Evolutionary conservation across 1,140 invertebrate species (phyloP).

Genomic region (Drosophila chauvacae): DNA sequence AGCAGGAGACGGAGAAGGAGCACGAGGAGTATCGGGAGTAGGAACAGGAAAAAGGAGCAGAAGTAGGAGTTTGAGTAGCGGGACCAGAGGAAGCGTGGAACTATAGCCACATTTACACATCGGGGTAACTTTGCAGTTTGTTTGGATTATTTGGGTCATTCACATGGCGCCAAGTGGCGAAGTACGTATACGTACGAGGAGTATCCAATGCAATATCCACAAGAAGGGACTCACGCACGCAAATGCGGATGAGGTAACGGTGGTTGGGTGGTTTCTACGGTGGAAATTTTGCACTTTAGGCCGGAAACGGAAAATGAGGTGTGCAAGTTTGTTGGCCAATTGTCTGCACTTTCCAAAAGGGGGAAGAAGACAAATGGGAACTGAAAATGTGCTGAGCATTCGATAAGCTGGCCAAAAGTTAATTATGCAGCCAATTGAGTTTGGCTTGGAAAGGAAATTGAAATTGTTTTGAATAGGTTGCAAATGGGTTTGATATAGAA

Average conservation of each 20-base stretch:
- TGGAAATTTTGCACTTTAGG: constrained; percentile 25
- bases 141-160: constrained; percentile 84
- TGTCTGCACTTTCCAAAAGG: constrained; percentile 31
- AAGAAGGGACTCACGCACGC: constrained; percentile 53
- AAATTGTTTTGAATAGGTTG: constrained; percentile 1
- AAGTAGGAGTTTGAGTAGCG: neutral
- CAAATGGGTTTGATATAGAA: neutral
- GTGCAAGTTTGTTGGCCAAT: constrained; percentile 51
- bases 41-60: neutral
- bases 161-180: constrained; percentile 72
- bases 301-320: constrained; percentile 73
- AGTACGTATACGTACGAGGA: neutral
- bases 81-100: neutral
- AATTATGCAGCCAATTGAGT: constrained; percentile 24
- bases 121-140: constrained; percentile 59
- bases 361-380: constrained; percentile 24
- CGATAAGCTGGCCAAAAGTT: constrained; percentile 32
- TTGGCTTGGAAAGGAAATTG: constrained; percentile 6
- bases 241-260: constrained; percentile 18
- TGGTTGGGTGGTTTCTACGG: constrained; percentile 22
- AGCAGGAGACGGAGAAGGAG: neutral
- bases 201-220: constrained; percentile 58
- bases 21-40: neutral
- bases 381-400: constrained; percentile 42
- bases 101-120: constrained; percentile 48